Conservation (phyloP, 2,113 vertebrate species). For the Nipponia nippon region DNA sequence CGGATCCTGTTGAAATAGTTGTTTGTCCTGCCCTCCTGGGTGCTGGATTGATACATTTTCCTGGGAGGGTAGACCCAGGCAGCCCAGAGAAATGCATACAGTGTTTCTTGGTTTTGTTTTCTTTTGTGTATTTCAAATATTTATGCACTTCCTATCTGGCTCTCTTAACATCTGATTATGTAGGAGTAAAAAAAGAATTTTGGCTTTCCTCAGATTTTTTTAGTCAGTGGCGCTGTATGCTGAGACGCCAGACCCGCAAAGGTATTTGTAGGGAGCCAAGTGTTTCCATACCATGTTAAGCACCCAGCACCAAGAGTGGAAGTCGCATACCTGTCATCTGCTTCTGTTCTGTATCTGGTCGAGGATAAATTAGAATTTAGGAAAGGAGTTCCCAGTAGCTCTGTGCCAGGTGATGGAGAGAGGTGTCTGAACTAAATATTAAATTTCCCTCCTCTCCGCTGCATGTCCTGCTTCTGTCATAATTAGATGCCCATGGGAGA, state of each 20-base stretch:
- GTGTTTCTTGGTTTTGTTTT: background rate
- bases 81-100: background rate
- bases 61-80: background rate
- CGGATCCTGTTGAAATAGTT: background rate
- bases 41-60: accelerated
- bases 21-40: background rate
- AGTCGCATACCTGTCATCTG: background rate
- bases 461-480: background rate
- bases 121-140: background rate
- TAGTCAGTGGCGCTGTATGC: accelerated
- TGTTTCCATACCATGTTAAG: background rate
- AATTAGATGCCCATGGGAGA: background rate
- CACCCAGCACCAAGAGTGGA: too few species aligned
- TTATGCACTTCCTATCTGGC: background rate
- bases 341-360: accelerated
- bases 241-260: background rate
- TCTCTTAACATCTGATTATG: background rate
- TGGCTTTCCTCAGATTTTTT: background rate
- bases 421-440: background rate
- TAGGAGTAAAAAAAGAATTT: background rate
- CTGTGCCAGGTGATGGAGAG: background rate
- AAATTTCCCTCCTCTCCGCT: background rate
- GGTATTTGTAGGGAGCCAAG: background rate
- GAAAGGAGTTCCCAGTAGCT: background rate
- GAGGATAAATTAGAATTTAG: background rate